Conservation (phyloP, 2,797 vertebrate genomes). For the Schizothorax lantsangensis region DNA sequence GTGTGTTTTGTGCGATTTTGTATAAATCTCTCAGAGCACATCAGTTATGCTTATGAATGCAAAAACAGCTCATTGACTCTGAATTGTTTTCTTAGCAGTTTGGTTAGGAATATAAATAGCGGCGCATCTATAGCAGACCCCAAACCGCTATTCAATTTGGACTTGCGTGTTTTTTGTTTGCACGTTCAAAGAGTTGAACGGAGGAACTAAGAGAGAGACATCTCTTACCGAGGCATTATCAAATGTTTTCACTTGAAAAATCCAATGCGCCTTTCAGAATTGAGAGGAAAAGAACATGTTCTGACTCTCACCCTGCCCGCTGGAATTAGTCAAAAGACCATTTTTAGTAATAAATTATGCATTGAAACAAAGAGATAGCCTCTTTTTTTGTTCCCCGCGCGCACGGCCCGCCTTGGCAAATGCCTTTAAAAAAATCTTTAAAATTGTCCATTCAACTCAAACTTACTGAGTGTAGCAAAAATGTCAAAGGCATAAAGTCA, state of each 20-base stretch:
- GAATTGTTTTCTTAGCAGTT: constrained; percentile 73
- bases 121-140: constrained; percentile 73
- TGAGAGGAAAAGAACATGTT: constrained; percentile 80
- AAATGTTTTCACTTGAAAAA: constrained; percentile 82
- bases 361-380: constrained; percentile 99
- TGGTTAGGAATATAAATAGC: constrained; percentile 81
- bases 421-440: constrained; percentile 99
- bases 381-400: constrained; percentile 82
- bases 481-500: constrained; percentile 99
- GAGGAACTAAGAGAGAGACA: constrained; percentile 56
- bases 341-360: constrained; percentile 89
- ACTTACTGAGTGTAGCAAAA: constrained; percentile 99
- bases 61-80: constrained; percentile 86
- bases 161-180: constrained; percentile 68
- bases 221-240: constrained; percentile 74
- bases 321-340: constrained; percentile 82
- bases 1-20: constrained; percentile 71
- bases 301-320: constrained; percentile 77
- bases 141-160: constrained; percentile 75
- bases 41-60: constrained; percentile 85
- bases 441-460: constrained; percentile 99
- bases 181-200: constrained; percentile 56
- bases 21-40: constrained; percentile 85
- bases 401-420: constrained; percentile 88
- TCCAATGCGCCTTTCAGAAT: constrained; percentile 81